These are phyloP conservation scores for Gryon sp. DNA, from an alignment of 1,140 invertebrate genomes.

Conservation along the genomic window DNA sequence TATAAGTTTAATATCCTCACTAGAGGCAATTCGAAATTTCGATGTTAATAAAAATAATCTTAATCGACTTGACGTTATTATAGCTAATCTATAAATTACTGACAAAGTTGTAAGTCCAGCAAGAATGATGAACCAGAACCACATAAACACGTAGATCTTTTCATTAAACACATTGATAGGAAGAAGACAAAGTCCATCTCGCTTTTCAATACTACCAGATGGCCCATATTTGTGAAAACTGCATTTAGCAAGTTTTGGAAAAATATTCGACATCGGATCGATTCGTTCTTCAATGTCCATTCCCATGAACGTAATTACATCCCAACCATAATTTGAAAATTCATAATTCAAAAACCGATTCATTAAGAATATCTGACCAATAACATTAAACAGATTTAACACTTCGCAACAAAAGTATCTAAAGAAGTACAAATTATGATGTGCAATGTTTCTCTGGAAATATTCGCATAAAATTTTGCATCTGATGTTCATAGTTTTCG, in stretches of 20 bases:
- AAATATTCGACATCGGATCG: slow-evolving; percentile 89
- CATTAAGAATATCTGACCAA: slow-evolving; percentile 78
- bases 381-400: slow-evolving; percentile 90
- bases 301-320: slow-evolving; percentile 89
- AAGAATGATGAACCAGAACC: slow-evolving; percentile 93
- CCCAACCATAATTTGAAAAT: slow-evolving; percentile 91
- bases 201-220: slow-evolving; percentile 88
- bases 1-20: neutral
- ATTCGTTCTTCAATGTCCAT: slow-evolving; percentile 88
- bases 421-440: slow-evolving; percentile 2
- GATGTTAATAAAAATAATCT: neutral
- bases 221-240: slow-evolving; percentile 94
- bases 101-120: slow-evolving; percentile 87
- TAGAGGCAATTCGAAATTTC: neutral
- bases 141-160: slow-evolving; percentile 95
- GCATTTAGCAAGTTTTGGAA: slow-evolving; percentile 93
- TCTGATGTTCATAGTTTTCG: slow-evolving; percentile 87
- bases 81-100: slow-evolving; percentile 88
- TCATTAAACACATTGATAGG: slow-evolving; percentile 95
- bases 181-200: slow-evolving; percentile 91
- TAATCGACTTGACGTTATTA: slow-evolving; percentile 77
- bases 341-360: slow-evolving; percentile 91
- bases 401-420: slow-evolving; percentile 90
- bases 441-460: neutral
- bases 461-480: slow-evolving; percentile 79